Evolutionary conservation across 92 coral and sea anemone species (phyloP).

Genomic region (Parazoanthus atlanticus): DNA sequence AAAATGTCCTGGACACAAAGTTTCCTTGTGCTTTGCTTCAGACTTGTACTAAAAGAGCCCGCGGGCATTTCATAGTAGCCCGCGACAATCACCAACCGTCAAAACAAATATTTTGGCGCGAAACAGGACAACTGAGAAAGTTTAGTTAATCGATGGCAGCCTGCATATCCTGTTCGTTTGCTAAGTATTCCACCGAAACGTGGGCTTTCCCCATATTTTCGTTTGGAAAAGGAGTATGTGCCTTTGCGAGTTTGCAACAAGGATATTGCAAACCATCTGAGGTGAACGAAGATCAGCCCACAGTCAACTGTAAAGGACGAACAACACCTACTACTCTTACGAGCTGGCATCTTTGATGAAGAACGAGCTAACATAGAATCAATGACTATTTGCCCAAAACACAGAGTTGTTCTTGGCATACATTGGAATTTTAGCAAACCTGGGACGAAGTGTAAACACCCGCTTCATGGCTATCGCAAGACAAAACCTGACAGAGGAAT

Average conservation of each 20-base stretch:
- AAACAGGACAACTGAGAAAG: neutral
- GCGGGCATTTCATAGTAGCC: slow-evolving; percentile 16
- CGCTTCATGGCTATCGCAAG: neutral
- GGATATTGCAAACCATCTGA: slow-evolving; percentile 17
- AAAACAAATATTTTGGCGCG: slow-evolving; percentile 6
- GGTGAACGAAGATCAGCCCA: slow-evolving; percentile 16
- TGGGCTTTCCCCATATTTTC: slow-evolving; percentile 6
- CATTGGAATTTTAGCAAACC: slow-evolving; percentile 1
- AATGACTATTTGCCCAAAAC: slow-evolving; percentile 1
- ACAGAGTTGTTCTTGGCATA: slow-evolving; percentile 5
- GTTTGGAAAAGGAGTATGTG: slow-evolving; percentile 15
- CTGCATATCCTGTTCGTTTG: slow-evolving; percentile 23
- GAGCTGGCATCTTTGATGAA: slow-evolving; percentile 15
- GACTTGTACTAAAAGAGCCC: neutral
- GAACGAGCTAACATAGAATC: neutral
- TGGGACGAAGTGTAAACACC: slow-evolving; percentile 20
- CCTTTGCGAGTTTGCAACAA: slow-evolving; percentile 11
- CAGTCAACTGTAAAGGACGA: slow-evolving; percentile 17
- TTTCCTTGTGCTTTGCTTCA: slow-evolving; percentile 2
- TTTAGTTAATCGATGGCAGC: slow-evolving; percentile 10
- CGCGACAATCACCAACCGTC: slow-evolving; percentile 16
- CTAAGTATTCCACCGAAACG: slow-evolving; percentile 6
- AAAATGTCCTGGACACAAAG: neutral
- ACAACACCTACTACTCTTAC: neutral
- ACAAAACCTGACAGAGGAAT: slow-evolving; percentile 16